These are phyloP conservation scores for Gymnocephalus cernua DNA, from an alignment of 2,113 vertebrate species.

Conservation along the genomic window DNA sequence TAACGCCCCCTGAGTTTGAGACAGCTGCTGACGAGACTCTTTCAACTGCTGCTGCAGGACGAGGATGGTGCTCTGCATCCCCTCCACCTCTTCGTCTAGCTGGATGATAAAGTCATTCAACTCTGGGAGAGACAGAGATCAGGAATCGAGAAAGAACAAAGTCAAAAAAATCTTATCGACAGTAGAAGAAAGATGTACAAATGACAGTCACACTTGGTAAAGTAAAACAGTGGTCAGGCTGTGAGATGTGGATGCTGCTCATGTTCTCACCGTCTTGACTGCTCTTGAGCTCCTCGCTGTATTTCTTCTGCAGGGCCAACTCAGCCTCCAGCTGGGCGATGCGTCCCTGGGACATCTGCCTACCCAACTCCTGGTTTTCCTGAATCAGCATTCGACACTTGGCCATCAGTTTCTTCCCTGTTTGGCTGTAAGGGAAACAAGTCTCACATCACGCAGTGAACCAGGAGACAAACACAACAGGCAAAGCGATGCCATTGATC, in stretches of 20 bases:
- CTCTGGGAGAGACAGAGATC: slow-evolving; percentile 85
- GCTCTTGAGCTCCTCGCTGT: slow-evolving; percentile 99
- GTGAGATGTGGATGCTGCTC: background rate
- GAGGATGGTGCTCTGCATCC: slow-evolving; percentile 99
- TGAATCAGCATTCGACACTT: slow-evolving; percentile 99
- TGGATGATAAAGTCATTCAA: slow-evolving; percentile 99
- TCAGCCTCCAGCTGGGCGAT: slow-evolving; percentile 99
- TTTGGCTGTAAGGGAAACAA: slow-evolving; percentile 99
- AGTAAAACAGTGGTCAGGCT: background rate
- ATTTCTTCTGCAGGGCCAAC: slow-evolving; percentile 99
- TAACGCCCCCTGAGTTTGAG: slow-evolving; percentile 85
- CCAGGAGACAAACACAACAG: slow-evolving; percentile 67
- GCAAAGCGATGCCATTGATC: slow-evolving; percentile 19
- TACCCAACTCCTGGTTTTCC: slow-evolving; percentile 99
- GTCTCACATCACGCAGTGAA: slow-evolving; percentile 96
- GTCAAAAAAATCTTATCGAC: background rate
- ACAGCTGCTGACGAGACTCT: slow-evolving; percentile 92
- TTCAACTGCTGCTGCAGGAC: slow-evolving; percentile 97
- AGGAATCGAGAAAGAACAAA: slow-evolving; percentile 47
- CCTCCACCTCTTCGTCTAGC: slow-evolving; percentile 98
- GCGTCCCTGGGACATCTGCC: slow-evolving; percentile 99
- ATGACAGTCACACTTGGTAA: background rate
- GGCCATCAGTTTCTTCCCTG: slow-evolving; percentile 99
- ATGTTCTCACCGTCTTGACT: slow-evolving; percentile 96
- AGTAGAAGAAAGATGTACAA: background rate